phyloP scores from a whole-genome alignment of 2,113 vertebrate species.

The Serinus canaria region DNA sequence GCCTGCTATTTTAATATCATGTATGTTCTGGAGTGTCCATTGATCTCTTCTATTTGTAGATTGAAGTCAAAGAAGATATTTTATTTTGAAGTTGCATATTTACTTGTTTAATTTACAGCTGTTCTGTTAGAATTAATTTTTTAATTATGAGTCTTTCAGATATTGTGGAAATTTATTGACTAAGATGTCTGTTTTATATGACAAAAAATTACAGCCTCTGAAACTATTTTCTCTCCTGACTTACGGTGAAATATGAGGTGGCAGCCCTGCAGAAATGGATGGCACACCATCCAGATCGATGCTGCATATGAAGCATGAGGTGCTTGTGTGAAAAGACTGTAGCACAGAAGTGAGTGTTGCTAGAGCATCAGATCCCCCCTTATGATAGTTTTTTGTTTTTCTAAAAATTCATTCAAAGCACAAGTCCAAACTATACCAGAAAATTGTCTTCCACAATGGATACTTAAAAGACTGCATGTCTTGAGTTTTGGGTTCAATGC shows the following conservation, averaged over 20 bases:
- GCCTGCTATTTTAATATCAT: neutral
- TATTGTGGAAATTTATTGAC: constrained; percentile 59
- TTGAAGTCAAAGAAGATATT: neutral
- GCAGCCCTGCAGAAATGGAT: neutral
- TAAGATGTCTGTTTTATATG: constrained; percentile 54
- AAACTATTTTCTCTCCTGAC: constrained; percentile 25
- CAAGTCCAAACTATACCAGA: neutral
- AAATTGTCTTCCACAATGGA: neutral
- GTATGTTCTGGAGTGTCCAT: neutral
- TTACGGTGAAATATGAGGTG: neutral
- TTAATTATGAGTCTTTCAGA: constrained; percentile 68
- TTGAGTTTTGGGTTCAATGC: neutral
- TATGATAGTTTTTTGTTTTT: neutral
- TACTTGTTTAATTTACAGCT: constrained; percentile 58
- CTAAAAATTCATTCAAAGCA: neutral
- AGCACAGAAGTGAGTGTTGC: neutral
- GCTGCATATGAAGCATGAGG: neutral
- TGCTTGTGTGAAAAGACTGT: neutral
- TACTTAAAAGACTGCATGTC: neutral
- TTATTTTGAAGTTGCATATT: constrained; percentile 25
- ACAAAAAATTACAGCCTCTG: constrained; percentile 55
- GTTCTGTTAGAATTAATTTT: constrained; percentile 67
- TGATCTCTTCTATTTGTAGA: neutral
- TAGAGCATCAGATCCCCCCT: neutral
- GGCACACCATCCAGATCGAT: neutral